Evolutionary conservation across 2,113 vertebrate genomes (phyloP), one percentile per base, ranked within the genome.

Genomic region (Chelonoidis abingdonii): DNA sequence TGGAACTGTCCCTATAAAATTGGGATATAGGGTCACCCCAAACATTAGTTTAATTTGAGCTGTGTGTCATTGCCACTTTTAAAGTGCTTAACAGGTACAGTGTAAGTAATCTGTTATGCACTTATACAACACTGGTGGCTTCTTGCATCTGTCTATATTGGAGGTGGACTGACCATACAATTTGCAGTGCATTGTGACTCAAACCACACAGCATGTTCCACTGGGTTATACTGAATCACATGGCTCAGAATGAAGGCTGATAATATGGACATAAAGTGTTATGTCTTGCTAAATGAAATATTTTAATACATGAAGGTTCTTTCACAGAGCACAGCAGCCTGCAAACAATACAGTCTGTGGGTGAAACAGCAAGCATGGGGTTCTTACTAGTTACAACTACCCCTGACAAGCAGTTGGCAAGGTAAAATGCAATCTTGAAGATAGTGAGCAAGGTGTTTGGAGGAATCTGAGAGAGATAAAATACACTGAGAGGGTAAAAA

Each of bases 301-400:
- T 69, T 91, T 50, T 62, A 84, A 25, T 31, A 57, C 8, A 35
- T 50, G 12, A 10, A 72, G 54, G 53, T 52, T 89, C 47, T 29
- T 21, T 59, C 1, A 6, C 1, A 1, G 8, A 16, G 10, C 31
- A 86, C 3, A 89, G 19, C 25, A 79, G 31, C 2, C 22, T 79
- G 6, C 31, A 57, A 87, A 78, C 22, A 50, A 22, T 52, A 69
- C 19, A 13, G 59, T 62, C 10, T 62, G 25, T 62, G 54, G 80
- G 25, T 56, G 22, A 83, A 84, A 83, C 1, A 0, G 0, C 24
- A 27, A 0, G 0, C 25, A 16, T 78, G 50, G 35, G 13, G 22
- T 83, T 10, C 7, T n/a, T 25, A 72, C 53, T 81, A 1, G 1
- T 29, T 69, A 5, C 41, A 3, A 1, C 83, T 25, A 8, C 41